Percentiles rank a stretch among this genome's conserved stretches.
phyloP scores from a whole-genome alignment of 2,797 vertebrate genomes.

The Buceros bicornis region DNA sequence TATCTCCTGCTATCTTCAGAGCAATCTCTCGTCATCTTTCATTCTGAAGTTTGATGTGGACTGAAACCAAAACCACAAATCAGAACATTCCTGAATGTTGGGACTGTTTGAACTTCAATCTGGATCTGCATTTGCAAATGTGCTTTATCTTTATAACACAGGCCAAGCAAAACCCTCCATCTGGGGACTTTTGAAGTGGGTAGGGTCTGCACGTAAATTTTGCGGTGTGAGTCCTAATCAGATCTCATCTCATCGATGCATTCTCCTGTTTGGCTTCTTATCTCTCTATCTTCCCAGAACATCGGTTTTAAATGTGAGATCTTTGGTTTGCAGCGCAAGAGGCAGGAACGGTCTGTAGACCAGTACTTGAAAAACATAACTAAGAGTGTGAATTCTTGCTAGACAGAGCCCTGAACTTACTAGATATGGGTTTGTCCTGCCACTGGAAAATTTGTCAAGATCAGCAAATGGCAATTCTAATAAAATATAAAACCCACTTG shows the following conservation, averaged over 20 bases:
- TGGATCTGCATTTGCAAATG: constrained; percentile 14
- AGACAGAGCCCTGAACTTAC: background rate
- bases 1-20: background rate
- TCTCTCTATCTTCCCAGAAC: background rate
- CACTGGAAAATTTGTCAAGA: background rate
- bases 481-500: background rate
- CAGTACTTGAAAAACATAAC: rapidly evolving
- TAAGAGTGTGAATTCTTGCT: background rate
- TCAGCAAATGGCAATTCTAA: background rate
- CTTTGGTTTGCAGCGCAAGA: background rate
- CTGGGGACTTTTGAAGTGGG: background rate
- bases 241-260: background rate
- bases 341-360: background rate
- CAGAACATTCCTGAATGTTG: background rate
- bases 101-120: background rate
- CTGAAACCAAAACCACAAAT: constrained; percentile 2
- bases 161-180: background rate
- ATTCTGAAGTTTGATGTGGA: background rate
- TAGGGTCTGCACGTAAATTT: background rate
- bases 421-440: background rate
- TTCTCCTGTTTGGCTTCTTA: background rate
- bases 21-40: background rate
- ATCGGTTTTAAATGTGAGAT: background rate
- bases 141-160: constrained; percentile 45
- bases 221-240: background rate